These are phyloP conservation scores for Lottia gigantea DNA, from an alignment of 2,888 invertebrate species.

Conservation along the genomic window DNA sequence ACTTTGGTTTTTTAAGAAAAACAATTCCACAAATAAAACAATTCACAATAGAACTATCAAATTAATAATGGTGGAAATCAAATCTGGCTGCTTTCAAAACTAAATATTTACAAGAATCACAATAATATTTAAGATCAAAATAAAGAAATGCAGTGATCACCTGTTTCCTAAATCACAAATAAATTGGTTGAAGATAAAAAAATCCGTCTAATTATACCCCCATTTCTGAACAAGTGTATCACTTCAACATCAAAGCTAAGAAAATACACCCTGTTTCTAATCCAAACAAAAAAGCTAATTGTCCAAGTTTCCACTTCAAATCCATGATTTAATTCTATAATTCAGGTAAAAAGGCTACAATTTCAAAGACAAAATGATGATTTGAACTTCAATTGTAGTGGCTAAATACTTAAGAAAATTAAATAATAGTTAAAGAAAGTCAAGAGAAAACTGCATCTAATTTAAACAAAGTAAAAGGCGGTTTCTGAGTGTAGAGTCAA, in stretches of 20 bases:
- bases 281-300: slow-evolving; percentile 10
- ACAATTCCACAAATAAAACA: too few species aligned
- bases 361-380: slow-evolving; percentile 8
- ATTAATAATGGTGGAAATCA: too few species aligned
- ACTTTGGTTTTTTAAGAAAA: too few species aligned
- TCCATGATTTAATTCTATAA: background rate
- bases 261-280: slow-evolving; percentile 4
- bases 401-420: slow-evolving; percentile 8
- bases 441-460: background rate
- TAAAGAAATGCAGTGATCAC: background rate
- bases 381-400: slow-evolving; percentile 4
- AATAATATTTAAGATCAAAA: too few species aligned
- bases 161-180: background rate
- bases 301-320: slow-evolving; percentile 2
- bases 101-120: too few species aligned
- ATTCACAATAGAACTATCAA: too few species aligned
- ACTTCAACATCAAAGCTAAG: slow-evolving; percentile 3
- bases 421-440: slow-evolving; percentile 3
- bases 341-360: slow-evolving; percentile 2
- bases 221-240: background rate
- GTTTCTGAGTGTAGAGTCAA: background rate
- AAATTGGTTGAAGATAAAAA: background rate
- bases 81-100: too few species aligned
- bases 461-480: slow-evolving; percentile 6
- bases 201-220: background rate